Evolutionary conservation across 2,797 vertebrate genomes (phyloP).

Genomic region (Enteromius unitaeniatus): DNA sequence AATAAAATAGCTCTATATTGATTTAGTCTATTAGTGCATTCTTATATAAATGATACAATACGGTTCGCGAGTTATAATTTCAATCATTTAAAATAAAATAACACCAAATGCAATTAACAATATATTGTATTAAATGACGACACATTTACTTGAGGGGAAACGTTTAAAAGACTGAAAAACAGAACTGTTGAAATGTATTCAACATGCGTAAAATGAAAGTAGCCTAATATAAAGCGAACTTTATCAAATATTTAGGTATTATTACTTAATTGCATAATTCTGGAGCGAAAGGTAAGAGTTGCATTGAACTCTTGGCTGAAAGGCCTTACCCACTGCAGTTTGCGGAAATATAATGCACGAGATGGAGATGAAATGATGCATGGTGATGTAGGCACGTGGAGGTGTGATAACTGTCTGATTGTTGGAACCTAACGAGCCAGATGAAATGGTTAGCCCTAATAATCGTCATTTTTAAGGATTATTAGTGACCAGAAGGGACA

Average conservation of each 20-base stretch:
- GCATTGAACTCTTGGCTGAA: neutral
- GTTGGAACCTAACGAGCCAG: neutral
- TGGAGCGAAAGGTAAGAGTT: neutral
- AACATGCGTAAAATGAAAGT: neutral
- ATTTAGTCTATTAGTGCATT: neutral
- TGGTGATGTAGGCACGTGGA: neutral
- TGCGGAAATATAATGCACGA: neutral
- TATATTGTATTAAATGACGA: slow-evolving; percentile 72
- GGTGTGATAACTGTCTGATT: slow-evolving; percentile 7
- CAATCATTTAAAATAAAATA: neutral
- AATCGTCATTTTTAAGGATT: slow-evolving; percentile 11
- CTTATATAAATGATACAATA: neutral
- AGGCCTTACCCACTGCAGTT: neutral
- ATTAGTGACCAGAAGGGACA: neutral
- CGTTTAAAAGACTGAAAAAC: slow-evolving; percentile 62
- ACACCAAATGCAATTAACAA: slow-evolving; percentile 36
- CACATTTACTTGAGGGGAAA: slow-evolving; percentile 74
- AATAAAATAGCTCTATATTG: too few species aligned
- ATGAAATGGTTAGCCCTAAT: neutral
- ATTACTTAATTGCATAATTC: neutral
- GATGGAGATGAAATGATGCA: slow-evolving; percentile 3
- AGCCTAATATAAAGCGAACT: neutral
- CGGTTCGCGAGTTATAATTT: too few species aligned
- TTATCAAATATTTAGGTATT: neutral
- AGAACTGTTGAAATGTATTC: neutral